A percentile compares a stretch with the other conserved stretches of the same genome.
Conservation (phyloP, 2,888 invertebrate genomes). For the Calephelis perditalis region DNA sequence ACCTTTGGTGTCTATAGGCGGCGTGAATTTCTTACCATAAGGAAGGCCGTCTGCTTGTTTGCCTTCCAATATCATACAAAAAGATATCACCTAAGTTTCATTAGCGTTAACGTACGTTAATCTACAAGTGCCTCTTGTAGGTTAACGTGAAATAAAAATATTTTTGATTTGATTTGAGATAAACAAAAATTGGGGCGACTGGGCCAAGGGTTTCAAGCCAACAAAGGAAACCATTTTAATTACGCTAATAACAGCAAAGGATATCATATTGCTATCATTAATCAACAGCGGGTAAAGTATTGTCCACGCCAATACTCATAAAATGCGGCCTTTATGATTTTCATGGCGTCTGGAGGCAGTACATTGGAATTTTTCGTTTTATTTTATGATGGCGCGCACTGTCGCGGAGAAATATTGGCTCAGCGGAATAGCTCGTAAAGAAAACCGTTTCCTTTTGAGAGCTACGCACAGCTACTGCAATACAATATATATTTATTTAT, state of each 20-base stretch:
- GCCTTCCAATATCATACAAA: no score
- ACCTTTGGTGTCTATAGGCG: no score
- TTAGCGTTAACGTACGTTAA: no score
- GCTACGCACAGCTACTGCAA: slow-evolving; percentile 70
- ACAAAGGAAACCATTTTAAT: neutral
- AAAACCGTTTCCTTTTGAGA: slow-evolving; percentile 70
- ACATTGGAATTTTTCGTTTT: slow-evolving; percentile 76
- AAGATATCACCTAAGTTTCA: no score
- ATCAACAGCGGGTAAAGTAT: slow-evolving; percentile 56
- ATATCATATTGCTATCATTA: slow-evolving; percentile 45
- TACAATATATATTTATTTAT: slow-evolving; percentile 51
- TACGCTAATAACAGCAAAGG: slow-evolving; percentile 2
- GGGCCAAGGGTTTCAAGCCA: no score
- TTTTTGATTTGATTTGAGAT: no score
- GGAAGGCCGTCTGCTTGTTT: no score
- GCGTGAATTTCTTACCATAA: no score
- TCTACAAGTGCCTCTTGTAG: no score
- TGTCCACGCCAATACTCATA: slow-evolving; percentile 58
- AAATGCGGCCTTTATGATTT: slow-evolving; percentile 74
- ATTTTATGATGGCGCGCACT: slow-evolving; percentile 77
- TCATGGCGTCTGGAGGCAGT: slow-evolving; percentile 65
- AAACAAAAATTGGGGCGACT: no score
- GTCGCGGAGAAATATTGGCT: slow-evolving; percentile 78
- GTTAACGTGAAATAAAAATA: no score
- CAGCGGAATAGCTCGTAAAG: slow-evolving; percentile 77